phyloP scores from a whole-genome alignment of 2,797 vertebrate species.

The Phoeniculus purpureus region DNA sequence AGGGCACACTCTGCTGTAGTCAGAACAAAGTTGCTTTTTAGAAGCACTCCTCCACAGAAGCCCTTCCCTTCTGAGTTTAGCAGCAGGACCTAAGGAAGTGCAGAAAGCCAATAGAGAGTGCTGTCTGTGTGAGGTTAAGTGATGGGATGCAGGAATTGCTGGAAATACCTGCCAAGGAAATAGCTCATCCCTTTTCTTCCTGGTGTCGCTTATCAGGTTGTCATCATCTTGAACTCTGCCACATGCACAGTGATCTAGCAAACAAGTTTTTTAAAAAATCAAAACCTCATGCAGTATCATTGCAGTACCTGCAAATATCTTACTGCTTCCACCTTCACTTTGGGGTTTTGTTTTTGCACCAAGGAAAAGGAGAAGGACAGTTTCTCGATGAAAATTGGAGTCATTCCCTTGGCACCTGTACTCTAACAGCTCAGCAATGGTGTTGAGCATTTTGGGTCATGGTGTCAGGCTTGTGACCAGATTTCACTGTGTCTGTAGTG shows the following conservation, averaged over 20 bases:
- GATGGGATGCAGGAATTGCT: not conserved
- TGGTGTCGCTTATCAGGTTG: not conserved
- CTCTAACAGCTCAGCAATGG: not conserved
- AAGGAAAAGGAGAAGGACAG: not conserved
- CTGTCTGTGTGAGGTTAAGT: not conserved
- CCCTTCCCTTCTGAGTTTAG: conserved; percentile 67
- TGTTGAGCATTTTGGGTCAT: not conserved
- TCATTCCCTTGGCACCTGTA: not conserved
- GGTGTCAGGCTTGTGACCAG: not conserved
- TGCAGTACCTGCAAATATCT: not conserved
- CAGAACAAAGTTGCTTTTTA: conserved; percentile 81
- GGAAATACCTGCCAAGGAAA: conserved; percentile 91
- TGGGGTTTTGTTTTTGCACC: not conserved
- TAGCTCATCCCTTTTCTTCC: not conserved
- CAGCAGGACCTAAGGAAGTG: conserved; percentile 81
- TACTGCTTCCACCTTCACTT: not conserved
- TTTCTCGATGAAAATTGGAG: not conserved
- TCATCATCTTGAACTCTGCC: conserved; percentile 39
- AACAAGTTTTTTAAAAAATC: not conserved
- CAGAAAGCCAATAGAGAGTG: not conserved
- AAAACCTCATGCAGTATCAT: not conserved
- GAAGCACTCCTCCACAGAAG: conserved; percentile 85
- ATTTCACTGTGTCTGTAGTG: not conserved
- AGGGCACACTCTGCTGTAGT: conserved; percentile 84
- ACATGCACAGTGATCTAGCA: conserved; percentile 73